Conservation (phyloP, 1,140 invertebrate species). For the Zaprionus taronus region DNA sequence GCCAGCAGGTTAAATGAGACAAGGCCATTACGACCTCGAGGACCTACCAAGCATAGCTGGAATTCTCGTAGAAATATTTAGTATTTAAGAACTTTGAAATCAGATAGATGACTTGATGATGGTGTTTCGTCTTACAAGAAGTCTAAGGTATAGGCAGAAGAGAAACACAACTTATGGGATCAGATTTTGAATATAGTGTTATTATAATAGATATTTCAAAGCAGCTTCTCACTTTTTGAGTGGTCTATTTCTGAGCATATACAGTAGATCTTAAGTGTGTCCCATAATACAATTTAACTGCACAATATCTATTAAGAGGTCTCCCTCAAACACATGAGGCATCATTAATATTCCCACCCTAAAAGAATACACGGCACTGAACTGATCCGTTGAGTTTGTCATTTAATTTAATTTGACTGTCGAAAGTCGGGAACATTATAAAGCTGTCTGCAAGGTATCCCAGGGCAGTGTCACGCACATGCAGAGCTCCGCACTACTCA, state of each 20-base stretch:
- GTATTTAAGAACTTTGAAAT: background rate
- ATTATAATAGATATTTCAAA: too few relatives aligned
- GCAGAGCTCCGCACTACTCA: background rate
- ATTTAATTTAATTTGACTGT: slow-evolving; percentile 78
- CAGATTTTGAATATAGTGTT: too few relatives aligned
- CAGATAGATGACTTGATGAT: background rate
- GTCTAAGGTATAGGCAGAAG: too few relatives aligned
- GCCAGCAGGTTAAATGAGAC: slow-evolving; percentile 37
- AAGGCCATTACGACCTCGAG: slow-evolving; percentile 19
- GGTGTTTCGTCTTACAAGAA: too few relatives aligned
- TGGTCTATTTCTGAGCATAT: background rate
- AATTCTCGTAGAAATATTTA: background rate
- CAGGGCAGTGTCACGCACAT: slow-evolving; percentile 44
- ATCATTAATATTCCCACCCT: slow-evolving; percentile 40
- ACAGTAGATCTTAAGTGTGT: background rate
- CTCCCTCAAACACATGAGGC: slow-evolving; percentile 18
- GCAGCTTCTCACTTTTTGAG: too few relatives aligned
- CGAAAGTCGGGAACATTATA: slow-evolving; percentile 55
- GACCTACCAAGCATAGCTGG: background rate
- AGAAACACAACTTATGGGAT: too few relatives aligned
- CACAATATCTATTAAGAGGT: slow-evolving; percentile 24
- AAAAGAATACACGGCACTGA: background rate
- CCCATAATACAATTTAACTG: too few relatives aligned
- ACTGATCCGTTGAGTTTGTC: slow-evolving; percentile 69
- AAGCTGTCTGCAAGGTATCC: slow-evolving; percentile 45